These are phyloP conservation scores for human (Homo sapiens) DNA, from an alignment of 2,113 vertebrate species.

Conservation along the genomic window GRCh38 chr2:212566001-212566500, in stretches of 20 bases:
- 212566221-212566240: neutral
- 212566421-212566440: neutral
- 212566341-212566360: constrained; percentile 45
- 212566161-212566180: neutral
- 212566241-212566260: neutral
- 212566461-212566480: neutral
- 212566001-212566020: neutral
- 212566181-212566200: neutral
- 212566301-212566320: neutral
- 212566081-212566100: neutral
- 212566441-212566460: neutral
- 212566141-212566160: rapidly evolving
- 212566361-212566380: neutral
- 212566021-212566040: neutral
- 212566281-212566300: neutral
- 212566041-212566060: neutral
- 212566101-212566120: neutral
- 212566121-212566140: neutral
- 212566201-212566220: neutral
- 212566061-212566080: neutral
- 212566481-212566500: neutral
- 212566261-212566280: neutral
- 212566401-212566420: neutral
- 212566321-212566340: constrained; percentile 12
- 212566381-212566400: neutral